Base-by-base conservation (phyloP, 2,113 vertebrate genomes). In the Abramis brama region DNA sequence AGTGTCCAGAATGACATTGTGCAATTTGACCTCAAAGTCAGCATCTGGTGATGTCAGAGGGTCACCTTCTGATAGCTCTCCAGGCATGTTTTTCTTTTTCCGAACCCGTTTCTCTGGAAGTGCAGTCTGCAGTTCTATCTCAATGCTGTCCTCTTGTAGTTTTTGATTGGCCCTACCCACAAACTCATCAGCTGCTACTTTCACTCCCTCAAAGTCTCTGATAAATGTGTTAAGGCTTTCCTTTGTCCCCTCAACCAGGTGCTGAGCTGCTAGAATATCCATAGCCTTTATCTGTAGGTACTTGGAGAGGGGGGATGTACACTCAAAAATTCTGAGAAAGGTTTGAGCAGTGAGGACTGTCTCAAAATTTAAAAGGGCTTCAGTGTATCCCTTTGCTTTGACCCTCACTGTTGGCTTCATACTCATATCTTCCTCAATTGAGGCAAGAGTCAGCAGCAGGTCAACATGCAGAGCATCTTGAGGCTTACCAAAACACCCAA, bases 171-270 rank as follows among this genome's bases (percentile, higher is more conserved):
- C 85, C 82, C 81, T 88, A 21, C 43, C 71, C 62, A 85, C 76
- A 86, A 86, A 88, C 50, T 6, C 39, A 73, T 85, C 84, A 79
- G 66, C 89, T 86, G 89, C 85, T 17, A 11, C 21, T 23, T 86
- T 85, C 36, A 90, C 82, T 60, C 33, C 81, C 10, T 86, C 77
- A 84, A 86, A 78, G 86, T 87, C 81, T 55, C 82, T 87, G 11
- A 62, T 36, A 73, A 15, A 81, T 57, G 74, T 57, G 25, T 43
- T 79, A 13, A 82, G 68, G 30, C 52, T 76, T 36, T 36, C 36
- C 5, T 5, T 36, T 36, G 36, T 36, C 36, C 36, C 36, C 36
- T 36, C 36, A 36, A 36, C 36, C 36, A 36, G 36, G 36, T 36
- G 36, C 0, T 36, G 36, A 36, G 36, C 36, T 36, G 36, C 36